Percentiles rank a stretch among this genome's conserved stretches.
Conservation (phyloP, 2,888 invertebrate species). For the Thymelicus acteon region DNA sequence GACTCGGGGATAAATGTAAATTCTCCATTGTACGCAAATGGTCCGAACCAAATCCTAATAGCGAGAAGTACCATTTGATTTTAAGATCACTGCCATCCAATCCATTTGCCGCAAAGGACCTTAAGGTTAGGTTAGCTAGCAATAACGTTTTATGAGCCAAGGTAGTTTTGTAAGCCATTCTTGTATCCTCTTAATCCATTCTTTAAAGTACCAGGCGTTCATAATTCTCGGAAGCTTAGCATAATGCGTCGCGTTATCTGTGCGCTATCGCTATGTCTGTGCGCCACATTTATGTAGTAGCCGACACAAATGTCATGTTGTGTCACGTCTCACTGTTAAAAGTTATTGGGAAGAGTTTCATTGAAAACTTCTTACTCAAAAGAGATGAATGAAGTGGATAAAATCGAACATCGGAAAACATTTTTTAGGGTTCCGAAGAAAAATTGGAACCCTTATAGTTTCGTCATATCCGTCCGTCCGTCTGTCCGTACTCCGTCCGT, state of each 20-base stretch:
- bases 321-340: neutral
- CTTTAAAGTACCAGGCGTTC: conserved; percentile 54
- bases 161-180: conserved; percentile 44
- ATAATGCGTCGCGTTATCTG: conserved; percentile 68
- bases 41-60: conserved; percentile 11
- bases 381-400: too few species aligned
- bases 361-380: neutral
- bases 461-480: too few species aligned
- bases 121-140: conserved; percentile 10
- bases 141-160: conserved; percentile 16
- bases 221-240: conserved; percentile 64
- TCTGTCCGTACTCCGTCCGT: too few species aligned
- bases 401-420: too few species aligned
- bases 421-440: too few species aligned
- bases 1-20: neutral
- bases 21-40: neutral
- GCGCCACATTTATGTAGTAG: conserved; percentile 52
- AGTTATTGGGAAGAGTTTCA: neutral
- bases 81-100: conserved; percentile 25
- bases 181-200: conserved; percentile 53
- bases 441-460: too few species aligned
- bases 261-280: conserved; percentile 56
- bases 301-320: conserved; percentile 36
- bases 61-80: conserved; percentile 11
- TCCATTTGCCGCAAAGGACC: conserved; percentile 23